Percentiles rank a stretch among this genome's conserved stretches.
Evolutionary conservation across 2,797 vertebrate species (phyloP).

Genomic region (Pygocentrus nattereri): DNA sequence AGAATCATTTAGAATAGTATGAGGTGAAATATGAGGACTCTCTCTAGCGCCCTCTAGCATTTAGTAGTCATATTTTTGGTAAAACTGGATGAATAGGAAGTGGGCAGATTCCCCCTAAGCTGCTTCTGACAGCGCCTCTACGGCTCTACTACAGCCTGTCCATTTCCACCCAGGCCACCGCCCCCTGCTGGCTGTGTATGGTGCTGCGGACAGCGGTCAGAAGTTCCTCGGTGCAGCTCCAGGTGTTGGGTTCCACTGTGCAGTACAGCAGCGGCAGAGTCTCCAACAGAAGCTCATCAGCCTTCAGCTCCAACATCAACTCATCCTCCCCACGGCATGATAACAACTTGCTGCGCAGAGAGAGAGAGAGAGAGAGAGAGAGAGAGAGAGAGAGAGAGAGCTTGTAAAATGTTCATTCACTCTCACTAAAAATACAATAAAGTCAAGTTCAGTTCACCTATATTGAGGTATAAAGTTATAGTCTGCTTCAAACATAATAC

Average conservation of each 20-base stretch:
- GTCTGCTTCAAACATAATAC: too few relatives aligned
- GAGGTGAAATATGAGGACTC: too few relatives aligned
- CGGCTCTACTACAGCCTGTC: conserved; percentile 68
- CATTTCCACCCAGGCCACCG: conserved; percentile 78
- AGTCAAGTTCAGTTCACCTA: too few relatives aligned
- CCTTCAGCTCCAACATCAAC: conserved; percentile 76
- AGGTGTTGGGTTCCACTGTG: conserved; percentile 74
- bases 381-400: neutral
- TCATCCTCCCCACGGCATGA: conserved; percentile 69
- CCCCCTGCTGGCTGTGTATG: conserved; percentile 77
- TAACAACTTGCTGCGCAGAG: conserved; percentile 76
- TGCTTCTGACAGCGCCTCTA: neutral
- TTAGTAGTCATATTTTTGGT: too few relatives aligned
- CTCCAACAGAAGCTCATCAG: conserved; percentile 81
- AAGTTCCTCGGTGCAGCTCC: conserved; percentile 80
- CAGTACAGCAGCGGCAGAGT: conserved; percentile 75
- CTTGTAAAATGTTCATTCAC: too few relatives aligned
- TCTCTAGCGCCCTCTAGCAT: too few relatives aligned
- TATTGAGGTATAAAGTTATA: too few relatives aligned
- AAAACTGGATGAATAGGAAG: too few relatives aligned
- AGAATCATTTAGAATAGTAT: too few relatives aligned
- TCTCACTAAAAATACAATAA: too few relatives aligned
- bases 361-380: neutral
- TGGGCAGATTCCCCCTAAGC: too few relatives aligned
- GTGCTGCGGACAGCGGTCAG: conserved; percentile 69